phyloP scores from a whole-genome alignment of 2,797 vertebrate species.

The Oreochromis grahami region DNA sequence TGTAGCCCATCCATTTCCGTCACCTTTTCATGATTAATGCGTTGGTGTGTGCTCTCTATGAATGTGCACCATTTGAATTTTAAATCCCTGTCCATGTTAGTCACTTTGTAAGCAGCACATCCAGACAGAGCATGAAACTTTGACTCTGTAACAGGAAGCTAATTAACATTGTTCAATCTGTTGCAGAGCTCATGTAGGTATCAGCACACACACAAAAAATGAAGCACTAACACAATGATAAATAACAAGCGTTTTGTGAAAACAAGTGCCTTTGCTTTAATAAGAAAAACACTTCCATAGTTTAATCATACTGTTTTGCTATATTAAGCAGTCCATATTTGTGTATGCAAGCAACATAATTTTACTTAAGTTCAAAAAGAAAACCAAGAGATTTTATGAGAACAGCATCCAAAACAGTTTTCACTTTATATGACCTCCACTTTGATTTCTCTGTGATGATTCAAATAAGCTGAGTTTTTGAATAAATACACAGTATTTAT shows the following conservation, averaged over 20 bases:
- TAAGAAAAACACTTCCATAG: background rate
- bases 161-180: background rate
- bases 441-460: background rate
- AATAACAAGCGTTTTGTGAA: background rate
- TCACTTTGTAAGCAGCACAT: background rate
- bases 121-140: background rate
- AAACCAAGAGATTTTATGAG: background rate
- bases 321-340: conserved; percentile 3
- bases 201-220: background rate
- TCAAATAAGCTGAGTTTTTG: background rate
- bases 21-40: background rate
- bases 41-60: background rate
- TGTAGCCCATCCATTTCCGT: background rate
- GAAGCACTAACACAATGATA: background rate
- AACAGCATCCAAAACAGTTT: background rate
- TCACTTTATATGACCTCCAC: background rate
- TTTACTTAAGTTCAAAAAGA: background rate
- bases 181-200: background rate
- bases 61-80: background rate
- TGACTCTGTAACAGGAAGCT: background rate
- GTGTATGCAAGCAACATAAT: background rate
- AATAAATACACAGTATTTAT: background rate
- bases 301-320: conserved; percentile 10
- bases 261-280: background rate
- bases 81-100: background rate